phyloP scores from a whole-genome alignment of 2,888 invertebrate genomes.

The Xylocampa areola region DNA sequence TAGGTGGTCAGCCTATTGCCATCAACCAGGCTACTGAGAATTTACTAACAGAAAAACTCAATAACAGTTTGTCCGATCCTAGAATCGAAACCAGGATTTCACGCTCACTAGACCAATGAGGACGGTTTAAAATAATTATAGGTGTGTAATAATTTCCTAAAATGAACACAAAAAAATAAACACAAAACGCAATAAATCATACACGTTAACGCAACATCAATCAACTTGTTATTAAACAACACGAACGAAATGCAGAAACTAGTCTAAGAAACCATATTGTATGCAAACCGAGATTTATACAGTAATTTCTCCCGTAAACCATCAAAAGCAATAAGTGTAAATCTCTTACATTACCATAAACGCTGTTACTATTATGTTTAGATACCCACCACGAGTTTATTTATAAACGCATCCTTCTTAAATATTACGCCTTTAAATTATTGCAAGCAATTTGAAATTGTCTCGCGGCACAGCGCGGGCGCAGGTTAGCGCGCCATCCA shows the following conservation, averaged over 20 bases:
- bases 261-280: slow-evolving; percentile 56
- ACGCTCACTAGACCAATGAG: too few species aligned
- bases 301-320: slow-evolving; percentile 64
- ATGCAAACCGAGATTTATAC: slow-evolving; percentile 53
- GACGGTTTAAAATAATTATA: background rate
- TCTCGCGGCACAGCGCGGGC: slow-evolving; percentile 74
- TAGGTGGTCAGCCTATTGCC: too few species aligned
- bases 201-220: slow-evolving; percentile 27
- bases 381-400: slow-evolving; percentile 72
- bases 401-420: slow-evolving; percentile 78
- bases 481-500: slow-evolving; percentile 31
- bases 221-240: slow-evolving; percentile 39
- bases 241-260: slow-evolving; percentile 41
- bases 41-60: too few species aligned
- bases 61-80: too few species aligned
- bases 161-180: slow-evolving; percentile 16
- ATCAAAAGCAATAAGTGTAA: slow-evolving; percentile 77
- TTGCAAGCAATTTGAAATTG: slow-evolving; percentile 81
- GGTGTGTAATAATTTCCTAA: slow-evolving; percentile 8
- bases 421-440: slow-evolving; percentile 78
- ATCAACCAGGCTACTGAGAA: too few species aligned
- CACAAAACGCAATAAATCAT: slow-evolving; percentile 31
- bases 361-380: slow-evolving; percentile 74
- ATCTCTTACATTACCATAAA: slow-evolving; percentile 78
- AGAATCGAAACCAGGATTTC: too few species aligned